Conservation (phyloP, 2,113 vertebrate species). For the Telmatochromis sp. region DNA sequence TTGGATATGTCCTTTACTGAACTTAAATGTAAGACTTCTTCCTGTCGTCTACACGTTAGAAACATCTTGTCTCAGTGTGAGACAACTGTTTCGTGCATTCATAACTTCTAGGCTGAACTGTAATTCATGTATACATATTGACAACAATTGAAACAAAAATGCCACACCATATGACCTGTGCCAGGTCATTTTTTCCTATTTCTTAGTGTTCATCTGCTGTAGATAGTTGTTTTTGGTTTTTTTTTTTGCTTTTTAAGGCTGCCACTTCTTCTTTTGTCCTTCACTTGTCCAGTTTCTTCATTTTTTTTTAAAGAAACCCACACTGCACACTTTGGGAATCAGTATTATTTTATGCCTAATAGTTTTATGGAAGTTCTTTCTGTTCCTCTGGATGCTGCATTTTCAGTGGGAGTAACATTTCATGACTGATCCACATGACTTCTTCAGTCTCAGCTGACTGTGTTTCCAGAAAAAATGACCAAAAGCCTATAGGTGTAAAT, state of each 20-base stretch:
- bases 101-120: background rate
- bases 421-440: background rate
- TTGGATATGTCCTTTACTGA: background rate
- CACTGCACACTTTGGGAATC: background rate
- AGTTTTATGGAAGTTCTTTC: background rate
- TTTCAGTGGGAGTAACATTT: background rate
- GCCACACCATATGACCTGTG: background rate
- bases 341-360: background rate
- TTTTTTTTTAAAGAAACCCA: background rate
- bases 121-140: background rate
- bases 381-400: background rate
- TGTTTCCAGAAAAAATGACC: background rate
- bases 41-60: background rate
- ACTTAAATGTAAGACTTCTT: background rate
- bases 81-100: background rate
- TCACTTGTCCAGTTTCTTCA: background rate
- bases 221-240: background rate
- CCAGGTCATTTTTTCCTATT: background rate
- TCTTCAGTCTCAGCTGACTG: background rate
- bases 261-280: background rate
- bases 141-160: background rate
- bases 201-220: background rate
- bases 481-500: background rate
- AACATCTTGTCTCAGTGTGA: background rate
- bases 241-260: background rate